Percentiles rank a stretch among this genome's conserved stretches.
phyloP scores from a whole-genome alignment of 2,888 invertebrate genomes.

The Agrilus cyanescens region DNA sequence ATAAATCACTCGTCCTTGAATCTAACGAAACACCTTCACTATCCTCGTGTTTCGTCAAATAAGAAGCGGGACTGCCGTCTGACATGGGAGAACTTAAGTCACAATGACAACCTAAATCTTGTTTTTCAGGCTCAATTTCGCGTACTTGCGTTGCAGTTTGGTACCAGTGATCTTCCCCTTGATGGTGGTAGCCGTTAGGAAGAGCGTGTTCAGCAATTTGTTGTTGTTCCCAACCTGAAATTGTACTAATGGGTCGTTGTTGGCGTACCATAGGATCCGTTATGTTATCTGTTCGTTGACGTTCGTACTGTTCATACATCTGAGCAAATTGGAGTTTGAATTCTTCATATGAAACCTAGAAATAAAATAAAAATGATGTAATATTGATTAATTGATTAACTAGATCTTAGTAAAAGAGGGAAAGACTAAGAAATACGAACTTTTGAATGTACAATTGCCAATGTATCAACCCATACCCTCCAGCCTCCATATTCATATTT shows the following conservation, averaged over 20 bases:
- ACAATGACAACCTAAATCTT: conserved; percentile 32
- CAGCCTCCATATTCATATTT: conserved; percentile 99
- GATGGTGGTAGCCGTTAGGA: conserved; percentile 27
- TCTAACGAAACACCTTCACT: conserved; percentile 42
- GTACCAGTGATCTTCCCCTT: conserved; percentile 29
- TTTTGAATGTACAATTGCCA: conserved; percentile 98
- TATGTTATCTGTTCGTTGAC: conserved; percentile 86
- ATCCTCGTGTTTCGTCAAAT: conserved; percentile 35
- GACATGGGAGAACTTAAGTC: conserved; percentile 37
- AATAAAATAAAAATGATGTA: conserved; percentile 4
- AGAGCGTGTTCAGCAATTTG: conserved; percentile 25
- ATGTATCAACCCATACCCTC: conserved; percentile 99
- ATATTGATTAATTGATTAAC: neutral
- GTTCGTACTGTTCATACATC: conserved; percentile 94
- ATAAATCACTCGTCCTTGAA: conserved; percentile 42
- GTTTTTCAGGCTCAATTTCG: conserved; percentile 28
- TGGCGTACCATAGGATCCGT: conserved; percentile 89
- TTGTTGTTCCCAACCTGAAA: conserved; percentile 85
- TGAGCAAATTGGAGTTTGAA: conserved; percentile 95
- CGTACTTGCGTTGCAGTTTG: conserved; percentile 20
- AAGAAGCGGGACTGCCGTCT: conserved; percentile 40
- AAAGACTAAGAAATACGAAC: conserved; percentile 37
- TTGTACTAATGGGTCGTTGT: conserved; percentile 89
- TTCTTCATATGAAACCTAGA: conserved; percentile 91
- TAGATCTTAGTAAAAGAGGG: too few relatives aligned